Conservation (phyloP, 2,113 vertebrate species). For the Corvus moneduloides region DNA sequence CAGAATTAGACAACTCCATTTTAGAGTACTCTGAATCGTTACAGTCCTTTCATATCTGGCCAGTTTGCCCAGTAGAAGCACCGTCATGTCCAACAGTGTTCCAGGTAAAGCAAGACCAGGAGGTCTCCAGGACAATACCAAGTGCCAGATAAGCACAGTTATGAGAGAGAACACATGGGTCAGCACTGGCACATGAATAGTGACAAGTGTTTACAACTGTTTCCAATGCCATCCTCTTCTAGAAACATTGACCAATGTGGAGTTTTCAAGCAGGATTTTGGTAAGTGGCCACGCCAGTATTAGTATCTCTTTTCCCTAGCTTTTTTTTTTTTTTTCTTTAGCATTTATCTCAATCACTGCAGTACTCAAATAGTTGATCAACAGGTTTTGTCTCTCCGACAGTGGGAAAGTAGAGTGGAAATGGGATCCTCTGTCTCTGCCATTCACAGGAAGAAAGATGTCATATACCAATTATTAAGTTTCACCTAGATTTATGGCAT, state of each 20-base stretch:
- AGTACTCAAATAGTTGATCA: background rate
- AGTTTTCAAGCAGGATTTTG: background rate
- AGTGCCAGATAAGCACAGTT: background rate
- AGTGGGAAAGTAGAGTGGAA: background rate
- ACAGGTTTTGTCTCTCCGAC: background rate
- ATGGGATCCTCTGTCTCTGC: conserved; percentile 6
- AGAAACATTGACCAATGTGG: background rate
- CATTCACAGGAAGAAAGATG: conserved; percentile 13
- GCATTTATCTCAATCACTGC: background rate
- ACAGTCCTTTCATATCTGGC: background rate
- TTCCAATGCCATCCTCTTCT: background rate
- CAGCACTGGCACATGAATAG: background rate
- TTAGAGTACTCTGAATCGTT: background rate
- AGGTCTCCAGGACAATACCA: background rate
- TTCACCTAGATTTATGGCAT: conserved; percentile 29
- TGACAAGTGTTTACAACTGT: background rate
- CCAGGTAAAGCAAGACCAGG: background rate
- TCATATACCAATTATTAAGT: background rate
- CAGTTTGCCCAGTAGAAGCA: background rate
- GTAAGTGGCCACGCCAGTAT: background rate
- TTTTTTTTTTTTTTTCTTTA: background rate
- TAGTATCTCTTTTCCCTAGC: background rate
- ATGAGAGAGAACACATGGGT: background rate
- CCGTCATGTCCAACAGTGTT: background rate
- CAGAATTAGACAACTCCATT: background rate